Evolutionary conservation across 2,113 vertebrate genomes (phyloP).

Genomic region (Heptranchias perlo): DNA sequence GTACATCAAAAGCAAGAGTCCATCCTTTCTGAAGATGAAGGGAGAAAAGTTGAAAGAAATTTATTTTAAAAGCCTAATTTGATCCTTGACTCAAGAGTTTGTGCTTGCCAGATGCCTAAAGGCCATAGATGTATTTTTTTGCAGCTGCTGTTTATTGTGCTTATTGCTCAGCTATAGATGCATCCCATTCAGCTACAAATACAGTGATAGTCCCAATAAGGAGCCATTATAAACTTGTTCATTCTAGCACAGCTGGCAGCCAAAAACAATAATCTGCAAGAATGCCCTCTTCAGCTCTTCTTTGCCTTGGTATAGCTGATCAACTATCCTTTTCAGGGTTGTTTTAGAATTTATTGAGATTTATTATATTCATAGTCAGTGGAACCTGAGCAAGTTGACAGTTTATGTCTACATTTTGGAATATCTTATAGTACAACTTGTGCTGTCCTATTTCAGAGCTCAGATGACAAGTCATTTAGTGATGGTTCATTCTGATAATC

Average conservation of each 20-base stretch:
- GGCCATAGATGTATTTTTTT: not conserved
- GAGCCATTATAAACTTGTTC: not conserved
- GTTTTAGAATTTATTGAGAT: not conserved
- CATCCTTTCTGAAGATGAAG: not conserved
- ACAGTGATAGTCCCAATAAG: not conserved
- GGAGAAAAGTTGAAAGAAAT: no score
- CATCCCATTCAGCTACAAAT: not conserved
- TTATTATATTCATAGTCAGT: not conserved
- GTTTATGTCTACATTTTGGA: not conserved
- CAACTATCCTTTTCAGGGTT: not conserved
- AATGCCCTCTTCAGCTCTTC: not conserved
- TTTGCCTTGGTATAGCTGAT: not conserved
- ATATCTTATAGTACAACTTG: not conserved
- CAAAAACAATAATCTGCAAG: not conserved
- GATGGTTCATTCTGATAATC: not conserved
- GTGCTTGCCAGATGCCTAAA: not conserved
- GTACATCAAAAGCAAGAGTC: not conserved
- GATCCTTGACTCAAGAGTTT: not conserved
- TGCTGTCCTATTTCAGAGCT: not conserved
- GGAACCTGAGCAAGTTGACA: not conserved
- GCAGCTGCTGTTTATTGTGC: not conserved
- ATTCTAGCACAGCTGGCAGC: not conserved
- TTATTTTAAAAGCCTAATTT: not conserved
- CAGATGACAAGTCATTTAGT: not conserved
- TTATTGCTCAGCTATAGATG: not conserved